A percentile compares a stretch with the other conserved stretches of the same genome.
These are phyloP conservation scores for Zosterops lateralis DNA, from an alignment of 2,113 vertebrate species.

Conservation along the genomic window DNA sequence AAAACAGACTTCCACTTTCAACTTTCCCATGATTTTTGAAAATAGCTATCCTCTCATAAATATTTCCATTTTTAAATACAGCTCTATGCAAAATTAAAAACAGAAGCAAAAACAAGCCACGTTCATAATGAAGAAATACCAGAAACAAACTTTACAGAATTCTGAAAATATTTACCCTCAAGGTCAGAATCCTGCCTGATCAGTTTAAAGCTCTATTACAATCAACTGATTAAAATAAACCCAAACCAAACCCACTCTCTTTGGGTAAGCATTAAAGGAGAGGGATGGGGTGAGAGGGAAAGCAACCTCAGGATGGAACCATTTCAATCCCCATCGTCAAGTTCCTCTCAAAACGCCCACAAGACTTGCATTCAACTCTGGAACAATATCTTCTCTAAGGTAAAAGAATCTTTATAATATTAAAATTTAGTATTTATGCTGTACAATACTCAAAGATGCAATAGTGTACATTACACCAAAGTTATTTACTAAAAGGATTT, in stretches of 20 bases:
- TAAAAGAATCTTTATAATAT: neutral
- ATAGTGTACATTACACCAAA: neutral
- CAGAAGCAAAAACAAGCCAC: neutral
- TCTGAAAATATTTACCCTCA: neutral
- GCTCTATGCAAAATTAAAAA: neutral
- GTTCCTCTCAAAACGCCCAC: neutral
- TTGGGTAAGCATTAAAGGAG: neutral
- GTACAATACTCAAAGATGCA: neutral
- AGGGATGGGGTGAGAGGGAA: neutral
- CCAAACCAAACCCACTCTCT: neutral
- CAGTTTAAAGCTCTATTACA: neutral
- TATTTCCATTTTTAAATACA: neutral
- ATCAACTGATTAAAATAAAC: neutral
- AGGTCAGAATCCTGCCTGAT: neutral
- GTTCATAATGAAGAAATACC: neutral
- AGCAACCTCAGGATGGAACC: neutral
- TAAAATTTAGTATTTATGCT: neutral
- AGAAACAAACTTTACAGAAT: neutral
- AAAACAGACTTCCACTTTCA: neutral
- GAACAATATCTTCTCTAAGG: neutral
- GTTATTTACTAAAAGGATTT: neutral
- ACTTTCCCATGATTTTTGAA: neutral
- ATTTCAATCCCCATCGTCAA: neutral
- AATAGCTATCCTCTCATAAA: neutral
- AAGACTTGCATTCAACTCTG: neutral